Percentiles rank a stretch among this genome's conserved stretches.
phyloP scores from a whole-genome alignment of 2,797 vertebrate species.

The Peromyscus attwateri region DNA sequence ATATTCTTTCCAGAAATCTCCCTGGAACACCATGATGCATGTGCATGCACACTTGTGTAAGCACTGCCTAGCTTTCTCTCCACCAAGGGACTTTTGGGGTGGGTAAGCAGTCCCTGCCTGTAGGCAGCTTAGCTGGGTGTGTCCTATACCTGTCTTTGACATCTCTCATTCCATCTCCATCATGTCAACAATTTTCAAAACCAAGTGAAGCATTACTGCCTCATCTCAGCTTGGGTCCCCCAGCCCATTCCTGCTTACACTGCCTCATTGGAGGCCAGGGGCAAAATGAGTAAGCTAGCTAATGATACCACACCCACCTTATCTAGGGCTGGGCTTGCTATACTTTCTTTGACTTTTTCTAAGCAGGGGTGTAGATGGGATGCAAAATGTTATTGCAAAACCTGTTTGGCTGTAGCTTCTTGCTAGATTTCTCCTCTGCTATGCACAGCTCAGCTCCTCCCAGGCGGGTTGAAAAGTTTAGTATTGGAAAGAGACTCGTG shows the following conservation, averaged over 20 bases:
- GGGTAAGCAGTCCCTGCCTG: neutral
- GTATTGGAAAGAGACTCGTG: neutral
- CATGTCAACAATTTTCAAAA: conserved; percentile 63
- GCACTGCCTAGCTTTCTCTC: neutral
- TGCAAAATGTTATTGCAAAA: conserved; percentile 54
- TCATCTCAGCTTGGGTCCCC: conserved; percentile 10
- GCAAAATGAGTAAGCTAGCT: conserved; percentile 66
- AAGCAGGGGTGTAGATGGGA: conserved; percentile 24
- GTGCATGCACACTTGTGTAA: fast-evolving
- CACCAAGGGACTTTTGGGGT: neutral
- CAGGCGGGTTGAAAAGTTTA: neutral
- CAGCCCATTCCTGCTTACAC: neutral
- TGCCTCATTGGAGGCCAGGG: neutral
- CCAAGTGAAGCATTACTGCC: neutral
- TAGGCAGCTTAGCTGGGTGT: conserved; percentile 4
- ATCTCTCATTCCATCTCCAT: conserved; percentile 63
- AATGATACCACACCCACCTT: conserved; percentile 46
- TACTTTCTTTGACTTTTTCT: conserved; percentile 33
- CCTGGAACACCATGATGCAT: conserved; percentile 56
- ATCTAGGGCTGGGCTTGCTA: neutral
- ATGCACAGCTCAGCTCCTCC: neutral
- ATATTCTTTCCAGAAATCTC: conserved; percentile 79
- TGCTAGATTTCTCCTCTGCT: neutral
- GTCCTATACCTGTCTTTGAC: neutral
- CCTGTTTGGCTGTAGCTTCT: neutral